Conservation (phyloP, 2,888 invertebrate species). For the Charanyca ferruginea region DNA sequence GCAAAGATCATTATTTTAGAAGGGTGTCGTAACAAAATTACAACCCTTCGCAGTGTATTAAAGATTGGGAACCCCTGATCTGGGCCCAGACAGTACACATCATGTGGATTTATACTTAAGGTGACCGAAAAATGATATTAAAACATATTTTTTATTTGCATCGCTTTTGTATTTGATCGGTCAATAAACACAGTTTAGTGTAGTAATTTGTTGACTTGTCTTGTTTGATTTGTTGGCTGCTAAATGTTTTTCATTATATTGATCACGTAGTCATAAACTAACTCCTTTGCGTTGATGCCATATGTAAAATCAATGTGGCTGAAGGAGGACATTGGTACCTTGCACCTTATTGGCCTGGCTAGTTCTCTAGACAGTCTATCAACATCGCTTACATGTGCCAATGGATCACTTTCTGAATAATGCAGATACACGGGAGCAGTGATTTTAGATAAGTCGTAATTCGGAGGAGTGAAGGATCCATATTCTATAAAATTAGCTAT, state of each 20-base stretch:
- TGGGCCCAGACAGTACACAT: too few species aligned
- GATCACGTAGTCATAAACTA: slow-evolving; percentile 92
- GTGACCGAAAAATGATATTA: slow-evolving; percentile 6
- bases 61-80: too few species aligned
- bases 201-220: slow-evolving; percentile 1
- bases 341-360: slow-evolving; percentile 89
- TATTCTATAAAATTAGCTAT: slow-evolving; percentile 89
- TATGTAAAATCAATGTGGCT: slow-evolving; percentile 94
- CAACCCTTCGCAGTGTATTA: too few species aligned
- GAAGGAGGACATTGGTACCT: slow-evolving; percentile 90
- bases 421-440: slow-evolving; percentile 92
- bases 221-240: too few species aligned
- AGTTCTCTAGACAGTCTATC: slow-evolving; percentile 88
- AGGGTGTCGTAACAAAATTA: too few species aligned
- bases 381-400: slow-evolving; percentile 91
- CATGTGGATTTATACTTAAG: background rate
- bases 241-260: slow-evolving; percentile 82
- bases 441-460: slow-evolving; percentile 90
- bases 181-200: background rate
- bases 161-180: slow-evolving; percentile 13
- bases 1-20: too few species aligned
- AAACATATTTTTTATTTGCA: slow-evolving; percentile 10
- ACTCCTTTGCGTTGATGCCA: slow-evolving; percentile 91
- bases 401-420: slow-evolving; percentile 92
- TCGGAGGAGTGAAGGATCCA: slow-evolving; percentile 89